Evolutionary conservation across 1,140 invertebrate species (phyloP).

Genomic region (Coenobita brevimanus): DNA sequence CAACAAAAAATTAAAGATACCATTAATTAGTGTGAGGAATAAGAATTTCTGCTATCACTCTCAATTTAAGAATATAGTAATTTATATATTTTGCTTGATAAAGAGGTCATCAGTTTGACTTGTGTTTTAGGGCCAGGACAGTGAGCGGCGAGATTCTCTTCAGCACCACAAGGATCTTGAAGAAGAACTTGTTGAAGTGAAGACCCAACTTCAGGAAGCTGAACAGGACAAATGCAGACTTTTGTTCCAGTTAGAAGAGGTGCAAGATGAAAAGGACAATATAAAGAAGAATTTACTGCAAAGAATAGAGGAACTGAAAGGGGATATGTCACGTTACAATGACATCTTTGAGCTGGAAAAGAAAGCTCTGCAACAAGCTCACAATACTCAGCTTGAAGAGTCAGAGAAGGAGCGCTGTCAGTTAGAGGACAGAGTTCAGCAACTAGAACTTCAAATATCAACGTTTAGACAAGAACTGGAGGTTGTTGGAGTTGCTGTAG

Average conservation of each 20-base stretch:
- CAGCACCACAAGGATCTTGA: slow-evolving; percentile 48
- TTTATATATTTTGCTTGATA: too few relatives aligned
- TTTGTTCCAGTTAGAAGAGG: slow-evolving; percentile 48
- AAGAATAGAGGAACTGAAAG: slow-evolving; percentile 70
- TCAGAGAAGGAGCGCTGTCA: slow-evolving; percentile 30
- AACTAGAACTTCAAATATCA: slow-evolving; percentile 54
- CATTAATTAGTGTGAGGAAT: too few relatives aligned
- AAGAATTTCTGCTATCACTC: too few relatives aligned
- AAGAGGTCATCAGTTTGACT: too few relatives aligned
- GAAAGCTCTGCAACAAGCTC: slow-evolving; percentile 49
- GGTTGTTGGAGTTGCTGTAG: slow-evolving; percentile 51
- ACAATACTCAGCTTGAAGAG: slow-evolving; percentile 48
- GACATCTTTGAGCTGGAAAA: slow-evolving; percentile 65
- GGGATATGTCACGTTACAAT: slow-evolving; percentile 65
- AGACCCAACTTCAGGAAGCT: slow-evolving; percentile 41
- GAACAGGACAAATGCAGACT: slow-evolving; percentile 50
- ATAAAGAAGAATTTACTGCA: slow-evolving; percentile 64
- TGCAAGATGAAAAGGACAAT: slow-evolving; percentile 60
- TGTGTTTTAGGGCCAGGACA: slow-evolving; percentile 52
- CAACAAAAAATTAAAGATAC: too few relatives aligned
- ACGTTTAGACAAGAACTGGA: slow-evolving; percentile 66
- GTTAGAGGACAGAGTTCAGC: slow-evolving; percentile 40
- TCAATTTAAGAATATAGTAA: too few relatives aligned
- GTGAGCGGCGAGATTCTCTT: slow-evolving; percentile 45
- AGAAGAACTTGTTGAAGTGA: slow-evolving; percentile 46